A percentile compares a stretch with the other conserved stretches of the same genome.
phyloP scores from a whole-genome alignment of 2,113 vertebrate genomes.

The Salminus brasiliensis region DNA sequence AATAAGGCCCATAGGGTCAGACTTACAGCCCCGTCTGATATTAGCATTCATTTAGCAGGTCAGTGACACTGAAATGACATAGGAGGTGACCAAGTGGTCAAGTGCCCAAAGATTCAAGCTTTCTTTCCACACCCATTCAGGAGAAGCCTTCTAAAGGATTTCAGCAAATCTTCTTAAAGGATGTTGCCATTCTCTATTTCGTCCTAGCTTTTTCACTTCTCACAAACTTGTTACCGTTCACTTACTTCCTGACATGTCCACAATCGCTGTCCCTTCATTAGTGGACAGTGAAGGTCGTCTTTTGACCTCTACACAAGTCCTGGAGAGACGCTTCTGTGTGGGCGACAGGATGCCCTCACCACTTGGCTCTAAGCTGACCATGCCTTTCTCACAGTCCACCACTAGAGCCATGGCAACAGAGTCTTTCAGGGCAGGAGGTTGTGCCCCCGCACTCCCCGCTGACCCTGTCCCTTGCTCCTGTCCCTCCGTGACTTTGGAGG shows the following conservation, averaged over 20 bases:
- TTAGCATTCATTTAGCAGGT: background rate
- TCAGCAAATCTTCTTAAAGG: background rate
- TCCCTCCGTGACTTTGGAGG: conserved; percentile 72
- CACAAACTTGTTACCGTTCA: conserved; percentile 1
- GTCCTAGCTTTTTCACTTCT: background rate
- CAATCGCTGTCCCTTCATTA: conserved; percentile 70
- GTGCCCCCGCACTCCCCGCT: conserved; percentile 5
- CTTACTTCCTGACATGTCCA: conserved; percentile 69
- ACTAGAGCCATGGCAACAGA: conserved; percentile 74
- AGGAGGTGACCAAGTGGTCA: background rate
- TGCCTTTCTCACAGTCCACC: conserved; percentile 66
- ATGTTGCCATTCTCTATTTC: background rate
- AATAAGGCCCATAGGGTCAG: conserved; percentile 20
- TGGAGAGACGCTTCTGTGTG: conserved; percentile 69
- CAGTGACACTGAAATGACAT: background rate
- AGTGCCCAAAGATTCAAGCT: background rate
- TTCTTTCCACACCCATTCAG: background rate
- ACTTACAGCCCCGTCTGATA: too few species aligned
- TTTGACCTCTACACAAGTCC: conserved; percentile 77
- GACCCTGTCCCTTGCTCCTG: conserved; percentile 64
- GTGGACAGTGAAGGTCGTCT: conserved; percentile 66
- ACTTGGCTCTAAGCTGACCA: conserved; percentile 56
- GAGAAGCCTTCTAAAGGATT: background rate
- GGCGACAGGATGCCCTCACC: conserved; percentile 72
- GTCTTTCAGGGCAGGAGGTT: conserved; percentile 71